A percentile compares a stretch with the other conserved stretches of the same genome.
phyloP scores from a whole-genome alignment of 2,888 invertebrate genomes.

The Habrosyne pyritoides region DNA sequence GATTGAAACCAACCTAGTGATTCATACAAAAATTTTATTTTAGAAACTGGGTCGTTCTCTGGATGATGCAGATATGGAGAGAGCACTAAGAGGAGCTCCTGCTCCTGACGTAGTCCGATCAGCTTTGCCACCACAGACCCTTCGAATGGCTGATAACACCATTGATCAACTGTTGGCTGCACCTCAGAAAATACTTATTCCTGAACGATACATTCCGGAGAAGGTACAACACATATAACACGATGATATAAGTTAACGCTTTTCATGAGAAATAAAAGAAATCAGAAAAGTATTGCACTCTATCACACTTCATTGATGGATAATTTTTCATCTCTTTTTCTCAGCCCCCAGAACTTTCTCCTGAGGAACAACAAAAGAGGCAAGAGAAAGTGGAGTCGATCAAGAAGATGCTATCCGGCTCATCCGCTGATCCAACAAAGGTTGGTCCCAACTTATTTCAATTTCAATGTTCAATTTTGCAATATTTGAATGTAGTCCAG shows the following conservation, averaged over 20 bases:
- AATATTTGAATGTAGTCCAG: background rate
- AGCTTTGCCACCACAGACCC: slow-evolving; percentile 82
- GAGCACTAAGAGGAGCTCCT: slow-evolving; percentile 88
- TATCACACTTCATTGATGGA: background rate
- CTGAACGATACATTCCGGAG: slow-evolving; percentile 96
- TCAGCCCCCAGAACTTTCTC: slow-evolving; percentile 91
- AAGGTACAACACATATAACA: slow-evolving; percentile 78
- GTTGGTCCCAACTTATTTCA: slow-evolving; percentile 39
- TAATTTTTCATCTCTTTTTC: slow-evolving; percentile 8
- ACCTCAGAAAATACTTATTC: slow-evolving; percentile 95
- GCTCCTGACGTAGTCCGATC: slow-evolving; percentile 94
- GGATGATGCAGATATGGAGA: slow-evolving; percentile 94
- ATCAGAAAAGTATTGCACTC: background rate
- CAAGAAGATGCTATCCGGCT: slow-evolving; percentile 93
- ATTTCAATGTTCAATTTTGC: background rate
- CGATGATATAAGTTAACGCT: background rate
- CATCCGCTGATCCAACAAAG: slow-evolving; percentile 77
- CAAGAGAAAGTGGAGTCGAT: slow-evolving; percentile 95
- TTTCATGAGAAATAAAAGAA: no score
- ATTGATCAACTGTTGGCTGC: slow-evolving; percentile 94
- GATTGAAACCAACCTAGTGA: no score
- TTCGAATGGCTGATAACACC: slow-evolving; percentile 89
- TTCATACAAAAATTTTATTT: no score
- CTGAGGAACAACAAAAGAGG: slow-evolving; percentile 92
- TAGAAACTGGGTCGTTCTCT: slow-evolving; percentile 85